Percentiles rank a stretch among this genome's conserved stretches.
Evolutionary conservation across 2,113 vertebrate genomes (phyloP).

Genomic region (Elgaria multicarinata): DNA sequence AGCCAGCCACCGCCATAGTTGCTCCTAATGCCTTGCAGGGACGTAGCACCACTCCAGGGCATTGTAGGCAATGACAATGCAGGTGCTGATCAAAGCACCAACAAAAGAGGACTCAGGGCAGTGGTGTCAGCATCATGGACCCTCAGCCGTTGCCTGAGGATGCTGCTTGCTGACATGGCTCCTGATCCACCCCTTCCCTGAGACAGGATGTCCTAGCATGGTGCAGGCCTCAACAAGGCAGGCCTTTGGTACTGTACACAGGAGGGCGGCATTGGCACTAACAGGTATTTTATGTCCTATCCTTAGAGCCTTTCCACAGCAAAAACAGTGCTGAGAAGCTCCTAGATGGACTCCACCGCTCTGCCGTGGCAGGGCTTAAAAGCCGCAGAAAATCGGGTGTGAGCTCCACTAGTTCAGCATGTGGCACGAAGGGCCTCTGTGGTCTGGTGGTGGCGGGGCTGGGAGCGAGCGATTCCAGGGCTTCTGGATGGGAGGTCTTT

Average conservation of each 20-base stretch:
- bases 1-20: background rate
- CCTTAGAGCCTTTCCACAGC: constrained; percentile 69
- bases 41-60: background rate
- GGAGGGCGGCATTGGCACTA: constrained; percentile 2
- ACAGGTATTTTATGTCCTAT: constrained; percentile 53
- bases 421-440: background rate
- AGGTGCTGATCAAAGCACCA: background rate
- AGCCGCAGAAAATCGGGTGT: constrained; percentile 68
- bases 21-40: background rate
- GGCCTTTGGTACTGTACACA: background rate
- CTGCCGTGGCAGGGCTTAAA: constrained; percentile 31
- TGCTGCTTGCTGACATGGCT: background rate
- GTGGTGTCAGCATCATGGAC: background rate
- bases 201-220: background rate
- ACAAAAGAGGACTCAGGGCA: background rate
- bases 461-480: background rate
- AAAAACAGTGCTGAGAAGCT: constrained; percentile 41
- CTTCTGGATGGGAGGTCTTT: background rate
- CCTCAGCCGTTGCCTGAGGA: background rate
- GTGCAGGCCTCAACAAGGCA: background rate
- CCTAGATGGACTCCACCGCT: constrained; percentile 49
- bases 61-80: background rate
- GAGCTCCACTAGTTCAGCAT: constrained; percentile 39
- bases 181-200: background rate
- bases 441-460: background rate